Conservation (phyloP, 92 coral and sea anemone species). For the Pocillopora grandis region DNA sequence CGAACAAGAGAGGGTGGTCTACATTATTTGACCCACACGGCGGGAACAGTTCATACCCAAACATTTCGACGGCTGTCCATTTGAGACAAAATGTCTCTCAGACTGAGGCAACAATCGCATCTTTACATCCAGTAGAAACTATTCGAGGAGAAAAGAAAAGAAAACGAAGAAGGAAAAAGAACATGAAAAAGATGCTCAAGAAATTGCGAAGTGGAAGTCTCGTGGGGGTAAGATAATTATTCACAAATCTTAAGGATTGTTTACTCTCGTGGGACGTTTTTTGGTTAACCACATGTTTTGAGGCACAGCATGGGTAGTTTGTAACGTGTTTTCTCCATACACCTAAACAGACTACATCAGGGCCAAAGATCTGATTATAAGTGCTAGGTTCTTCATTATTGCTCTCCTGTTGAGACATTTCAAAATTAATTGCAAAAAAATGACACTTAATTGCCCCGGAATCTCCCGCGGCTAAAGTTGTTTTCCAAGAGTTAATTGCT, state of each 20-base stretch:
- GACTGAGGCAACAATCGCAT: not conserved
- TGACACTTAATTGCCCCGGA: conserved; percentile 28
- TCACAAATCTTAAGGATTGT: conserved; percentile 22
- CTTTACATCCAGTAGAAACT: not conserved
- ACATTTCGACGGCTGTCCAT: conserved; percentile 28
- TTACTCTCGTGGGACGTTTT: not conserved
- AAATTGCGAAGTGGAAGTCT: conserved; percentile 7
- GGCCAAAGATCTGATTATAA: conserved; percentile 17
- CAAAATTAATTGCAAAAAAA: conserved; percentile 29
- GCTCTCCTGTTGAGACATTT: conserved; percentile 34
- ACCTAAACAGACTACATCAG: conserved; percentile 3
- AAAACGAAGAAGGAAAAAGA: conserved; percentile 23
- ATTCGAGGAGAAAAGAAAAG: not conserved
- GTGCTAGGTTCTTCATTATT: conserved; percentile 11
- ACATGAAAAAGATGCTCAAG: conserved; percentile 4
- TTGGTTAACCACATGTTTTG: conserved; percentile 28
- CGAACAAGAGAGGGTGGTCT: conserved; percentile 55
- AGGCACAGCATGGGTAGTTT: not conserved
- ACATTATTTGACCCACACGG: conserved; percentile 46
- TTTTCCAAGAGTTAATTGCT: conserved; percentile 1
- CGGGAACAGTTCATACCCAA: conserved; percentile 31
- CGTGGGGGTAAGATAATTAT: conserved; percentile 35
- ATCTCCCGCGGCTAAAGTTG: conserved; percentile 27
- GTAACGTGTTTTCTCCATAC: not conserved
- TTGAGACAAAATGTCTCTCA: conserved; percentile 1